phyloP scores from a whole-genome alignment of 2,888 invertebrate genomes.

The Ditula angustiorana region DNA sequence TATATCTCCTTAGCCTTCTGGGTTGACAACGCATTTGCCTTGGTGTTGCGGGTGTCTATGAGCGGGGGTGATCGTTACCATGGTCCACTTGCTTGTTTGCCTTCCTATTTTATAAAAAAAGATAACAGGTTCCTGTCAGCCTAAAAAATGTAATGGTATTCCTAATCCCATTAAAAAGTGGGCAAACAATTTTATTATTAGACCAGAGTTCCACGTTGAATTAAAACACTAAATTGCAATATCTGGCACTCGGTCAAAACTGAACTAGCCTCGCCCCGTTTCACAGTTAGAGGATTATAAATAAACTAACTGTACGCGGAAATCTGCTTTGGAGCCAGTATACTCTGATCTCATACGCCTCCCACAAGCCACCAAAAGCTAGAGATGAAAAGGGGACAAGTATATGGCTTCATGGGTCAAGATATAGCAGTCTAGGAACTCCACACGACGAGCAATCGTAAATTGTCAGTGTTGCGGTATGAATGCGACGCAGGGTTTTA shows the following conservation, averaged over 20 bases:
- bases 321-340: slow-evolving; percentile 14
- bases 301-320: slow-evolving; percentile 36
- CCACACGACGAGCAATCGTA: slow-evolving; percentile 21
- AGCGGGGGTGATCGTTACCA: too few species aligned
- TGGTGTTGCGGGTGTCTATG: too few species aligned
- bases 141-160: neutral
- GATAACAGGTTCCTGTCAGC: slow-evolving; percentile 4
- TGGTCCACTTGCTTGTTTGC: too few species aligned
- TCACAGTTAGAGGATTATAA: slow-evolving; percentile 26
- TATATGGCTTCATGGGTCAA: neutral
- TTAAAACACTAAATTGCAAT: slow-evolving; percentile 37
- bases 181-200: slow-evolving; percentile 20
- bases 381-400: neutral
- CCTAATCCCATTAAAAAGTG: slow-evolving; percentile 11
- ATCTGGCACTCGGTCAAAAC: slow-evolving; percentile 37
- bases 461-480: slow-evolving; percentile 26
- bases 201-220: slow-evolving; percentile 11
- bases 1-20: too few species aligned
- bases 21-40: too few species aligned
- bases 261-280: slow-evolving; percentile 30
- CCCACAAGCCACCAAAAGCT: too few species aligned
- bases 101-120: too few species aligned
- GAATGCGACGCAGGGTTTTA: slow-evolving; percentile 29
- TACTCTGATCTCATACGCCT: slow-evolving; percentile 2
- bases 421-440: slow-evolving; percentile 18